Evolutionary conservation across 2,888 invertebrate genomes (phyloP).

Genomic region (Cataglyphis livida): DNA sequence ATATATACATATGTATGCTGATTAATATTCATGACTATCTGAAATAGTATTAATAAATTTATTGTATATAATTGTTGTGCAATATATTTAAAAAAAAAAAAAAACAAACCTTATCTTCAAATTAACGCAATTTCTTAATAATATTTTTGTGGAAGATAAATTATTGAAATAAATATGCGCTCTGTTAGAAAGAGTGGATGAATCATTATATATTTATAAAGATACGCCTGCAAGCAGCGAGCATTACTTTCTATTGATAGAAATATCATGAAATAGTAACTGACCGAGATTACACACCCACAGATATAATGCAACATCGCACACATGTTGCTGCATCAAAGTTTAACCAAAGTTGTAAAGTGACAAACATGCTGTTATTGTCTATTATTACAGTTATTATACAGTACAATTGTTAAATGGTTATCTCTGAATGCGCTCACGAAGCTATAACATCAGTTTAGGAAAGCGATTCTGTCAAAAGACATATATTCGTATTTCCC

Average conservation of each 20-base stretch:
- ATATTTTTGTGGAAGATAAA: neutral
- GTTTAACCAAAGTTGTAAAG: constrained; percentile 2
- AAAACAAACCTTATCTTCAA: too few relatives aligned
- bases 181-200: neutral
- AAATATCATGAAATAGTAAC: neutral
- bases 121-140: neutral
- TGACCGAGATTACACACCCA: neutral
- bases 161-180: neutral
- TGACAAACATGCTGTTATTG: neutral
- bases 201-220: neutral
- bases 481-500: neutral
- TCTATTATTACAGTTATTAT: constrained; percentile 2
- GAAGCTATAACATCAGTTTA: neutral
- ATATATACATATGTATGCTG: neutral
- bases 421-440: constrained; percentile 4
- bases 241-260: neutral
- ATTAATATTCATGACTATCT: neutral
- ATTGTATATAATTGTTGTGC: neutral
- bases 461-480: neutral
- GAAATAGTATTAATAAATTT: neutral
- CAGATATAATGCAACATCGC: neutral
- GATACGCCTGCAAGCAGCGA: too few relatives aligned
- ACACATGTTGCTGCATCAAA: neutral
- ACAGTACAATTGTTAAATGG: constrained; percentile 16
- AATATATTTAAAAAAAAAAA: neutral